phyloP scores from a whole-genome alignment of 2,888 invertebrate species.

The Furcula furcula region DNA sequence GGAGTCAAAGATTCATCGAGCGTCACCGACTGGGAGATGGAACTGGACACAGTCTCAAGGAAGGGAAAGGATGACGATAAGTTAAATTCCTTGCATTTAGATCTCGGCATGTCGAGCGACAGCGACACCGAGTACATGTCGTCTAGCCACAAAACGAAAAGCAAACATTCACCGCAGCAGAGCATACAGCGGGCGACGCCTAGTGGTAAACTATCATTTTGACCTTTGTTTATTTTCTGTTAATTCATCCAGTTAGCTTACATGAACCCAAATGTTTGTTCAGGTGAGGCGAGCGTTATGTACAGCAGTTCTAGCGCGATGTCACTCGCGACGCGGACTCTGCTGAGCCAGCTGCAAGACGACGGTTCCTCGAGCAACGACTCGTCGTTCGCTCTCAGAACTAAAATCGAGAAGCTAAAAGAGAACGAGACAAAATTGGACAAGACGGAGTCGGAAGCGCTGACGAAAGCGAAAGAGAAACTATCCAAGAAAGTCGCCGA shows the following conservation, averaged over 20 bases:
- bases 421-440: constrained; percentile 51
- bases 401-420: constrained; percentile 50
- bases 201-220: constrained; percentile 54
- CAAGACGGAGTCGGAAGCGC: constrained; percentile 61
- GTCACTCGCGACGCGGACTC: constrained; percentile 67
- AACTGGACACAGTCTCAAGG: constrained; percentile 77
- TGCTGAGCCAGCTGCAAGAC: constrained; percentile 78
- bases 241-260: constrained; percentile 37
- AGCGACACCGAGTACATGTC: constrained; percentile 71
- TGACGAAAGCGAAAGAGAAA: constrained; percentile 69
- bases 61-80: constrained; percentile 72
- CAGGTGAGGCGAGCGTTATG: constrained; percentile 69
- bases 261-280: constrained; percentile 45
- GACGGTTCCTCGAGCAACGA: constrained; percentile 79
- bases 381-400: constrained; percentile 69
- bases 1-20: constrained; percentile 63
- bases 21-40: constrained; percentile 83
- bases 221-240: constrained; percentile 34
- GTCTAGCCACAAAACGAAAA: constrained; percentile 52
- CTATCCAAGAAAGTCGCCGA: constrained; percentile 70
- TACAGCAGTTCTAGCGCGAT: constrained; percentile 63
- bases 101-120: constrained; percentile 77
- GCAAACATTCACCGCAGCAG: constrained; percentile 53
- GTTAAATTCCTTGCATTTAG: constrained; percentile 70
- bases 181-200: constrained; percentile 55